Conservation (phyloP, 2,113 vertebrate genomes). For the Platichthys flesus region DNA sequence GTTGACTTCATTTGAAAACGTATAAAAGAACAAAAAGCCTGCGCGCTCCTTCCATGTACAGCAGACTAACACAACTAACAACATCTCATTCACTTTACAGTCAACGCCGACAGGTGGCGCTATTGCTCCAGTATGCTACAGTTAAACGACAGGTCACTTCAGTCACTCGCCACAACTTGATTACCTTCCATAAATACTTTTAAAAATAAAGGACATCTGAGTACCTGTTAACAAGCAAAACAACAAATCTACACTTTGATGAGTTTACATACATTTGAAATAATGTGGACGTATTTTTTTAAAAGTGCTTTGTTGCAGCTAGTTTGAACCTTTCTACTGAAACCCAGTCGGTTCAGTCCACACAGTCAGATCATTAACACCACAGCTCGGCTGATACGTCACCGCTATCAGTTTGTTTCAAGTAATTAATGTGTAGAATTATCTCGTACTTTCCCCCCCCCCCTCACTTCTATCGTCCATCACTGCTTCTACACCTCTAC, state of each 20-base stretch:
- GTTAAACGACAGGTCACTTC: constrained; percentile 14
- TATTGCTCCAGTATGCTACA: constrained; percentile 8
- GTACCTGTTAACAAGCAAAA: constrained; percentile 50
- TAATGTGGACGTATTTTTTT: constrained; percentile 25
- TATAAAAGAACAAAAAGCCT: constrained; percentile 28
- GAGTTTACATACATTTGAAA: constrained; percentile 46
- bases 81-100: constrained; percentile 50
- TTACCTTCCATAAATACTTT: constrained; percentile 52
- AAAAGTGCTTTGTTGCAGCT: constrained; percentile 69
- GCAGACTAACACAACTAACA: constrained; percentile 36
- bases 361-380: constrained; percentile 12
- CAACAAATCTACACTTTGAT: constrained; percentile 26
- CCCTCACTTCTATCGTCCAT: constrained; percentile 10
- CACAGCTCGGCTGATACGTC: constrained; percentile 1
- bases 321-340: constrained; percentile 18
- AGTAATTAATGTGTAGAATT: constrained; percentile 44
- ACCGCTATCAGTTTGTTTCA: constrained; percentile 39
- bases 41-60: constrained; percentile 8
- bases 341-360: constrained; percentile 34
- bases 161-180: constrained; percentile 25
- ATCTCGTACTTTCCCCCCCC: constrained; percentile 1
- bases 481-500: not conserved
- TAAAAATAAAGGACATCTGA: constrained; percentile 21
- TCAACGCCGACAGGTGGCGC: constrained; percentile 21
- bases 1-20: constrained; percentile 53